phyloP scores from a whole-genome alignment of 2,797 vertebrate species.

The Tenualosa ilisha region DNA sequence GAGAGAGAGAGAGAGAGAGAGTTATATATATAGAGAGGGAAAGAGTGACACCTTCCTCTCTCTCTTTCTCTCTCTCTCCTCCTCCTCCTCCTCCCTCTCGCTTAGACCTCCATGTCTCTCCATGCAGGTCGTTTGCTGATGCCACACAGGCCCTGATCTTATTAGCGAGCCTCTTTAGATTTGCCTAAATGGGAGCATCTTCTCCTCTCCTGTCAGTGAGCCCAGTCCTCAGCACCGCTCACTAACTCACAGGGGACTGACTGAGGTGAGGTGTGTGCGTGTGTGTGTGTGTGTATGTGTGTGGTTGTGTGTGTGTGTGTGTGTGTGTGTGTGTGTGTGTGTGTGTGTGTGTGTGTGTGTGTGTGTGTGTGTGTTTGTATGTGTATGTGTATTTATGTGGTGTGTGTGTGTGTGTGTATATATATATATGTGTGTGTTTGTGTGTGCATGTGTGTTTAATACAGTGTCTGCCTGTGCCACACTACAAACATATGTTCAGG shows the following conservation, averaged over 20 bases:
- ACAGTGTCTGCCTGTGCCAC: background rate
- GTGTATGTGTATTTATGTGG: no score
- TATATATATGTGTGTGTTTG: no score
- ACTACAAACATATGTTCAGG: background rate
- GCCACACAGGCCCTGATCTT: background rate
- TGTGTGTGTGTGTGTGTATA: no score
- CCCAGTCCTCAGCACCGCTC: background rate
- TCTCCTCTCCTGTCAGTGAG: background rate
- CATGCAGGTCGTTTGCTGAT: background rate
- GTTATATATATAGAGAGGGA: background rate
- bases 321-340: no score
- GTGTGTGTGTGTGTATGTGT: no score
- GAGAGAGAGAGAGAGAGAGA: background rate
- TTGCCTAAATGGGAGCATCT: constrained; percentile 7
- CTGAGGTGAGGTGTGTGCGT: background rate
- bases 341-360: no score
- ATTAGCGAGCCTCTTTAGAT: constrained; percentile 6
- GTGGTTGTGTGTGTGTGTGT: no score
- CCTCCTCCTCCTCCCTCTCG: background rate
- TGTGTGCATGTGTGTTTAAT: background rate
- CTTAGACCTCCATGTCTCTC: background rate
- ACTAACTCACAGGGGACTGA: background rate
- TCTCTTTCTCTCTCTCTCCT: no score
- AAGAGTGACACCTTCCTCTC: background rate
- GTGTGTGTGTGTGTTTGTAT: no score